Percentiles rank a stretch among this genome's conserved stretches.
Conservation (phyloP, 2,113 vertebrate genomes). For the Athene noctua region DNA sequence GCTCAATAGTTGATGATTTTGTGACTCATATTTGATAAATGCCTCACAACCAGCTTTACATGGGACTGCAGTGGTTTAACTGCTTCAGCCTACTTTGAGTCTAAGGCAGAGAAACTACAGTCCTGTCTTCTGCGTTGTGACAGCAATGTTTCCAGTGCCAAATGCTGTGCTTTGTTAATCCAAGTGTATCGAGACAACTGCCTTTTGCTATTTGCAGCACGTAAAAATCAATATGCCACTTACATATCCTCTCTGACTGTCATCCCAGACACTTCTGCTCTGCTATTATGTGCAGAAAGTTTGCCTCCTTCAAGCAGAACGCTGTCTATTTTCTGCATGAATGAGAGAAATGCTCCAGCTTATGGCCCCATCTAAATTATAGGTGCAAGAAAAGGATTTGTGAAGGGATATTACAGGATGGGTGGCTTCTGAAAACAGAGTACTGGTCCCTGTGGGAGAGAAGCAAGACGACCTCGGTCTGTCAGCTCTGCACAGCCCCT, state of each 20-base stretch:
- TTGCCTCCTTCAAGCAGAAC: neutral
- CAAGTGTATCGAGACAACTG: neutral
- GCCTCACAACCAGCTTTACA: neutral
- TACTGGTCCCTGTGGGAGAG: neutral
- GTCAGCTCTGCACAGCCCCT: too few relatives aligned
- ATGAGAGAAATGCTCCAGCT: neutral
- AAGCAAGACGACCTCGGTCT: too few relatives aligned
- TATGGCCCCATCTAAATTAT: neutral
- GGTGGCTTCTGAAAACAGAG: neutral
- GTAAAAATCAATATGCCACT: neutral
- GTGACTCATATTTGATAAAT: constrained; percentile 5
- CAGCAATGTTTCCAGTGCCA: neutral
- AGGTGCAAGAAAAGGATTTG: neutral
- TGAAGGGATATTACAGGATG: neutral
- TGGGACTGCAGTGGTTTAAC: neutral
- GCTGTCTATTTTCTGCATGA: neutral
- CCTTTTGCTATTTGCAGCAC: neutral
- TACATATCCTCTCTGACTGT: neutral
- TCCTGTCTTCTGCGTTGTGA: neutral
- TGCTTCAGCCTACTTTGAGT: neutral
- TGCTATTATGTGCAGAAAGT: neutral
- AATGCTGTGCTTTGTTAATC: neutral
- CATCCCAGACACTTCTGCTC: neutral
- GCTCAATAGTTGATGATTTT: neutral
- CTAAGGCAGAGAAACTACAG: rapidly evolving